phyloP scores from a whole-genome alignment of 2,888 invertebrate genomes.

The Colostygia pectinataria region DNA sequence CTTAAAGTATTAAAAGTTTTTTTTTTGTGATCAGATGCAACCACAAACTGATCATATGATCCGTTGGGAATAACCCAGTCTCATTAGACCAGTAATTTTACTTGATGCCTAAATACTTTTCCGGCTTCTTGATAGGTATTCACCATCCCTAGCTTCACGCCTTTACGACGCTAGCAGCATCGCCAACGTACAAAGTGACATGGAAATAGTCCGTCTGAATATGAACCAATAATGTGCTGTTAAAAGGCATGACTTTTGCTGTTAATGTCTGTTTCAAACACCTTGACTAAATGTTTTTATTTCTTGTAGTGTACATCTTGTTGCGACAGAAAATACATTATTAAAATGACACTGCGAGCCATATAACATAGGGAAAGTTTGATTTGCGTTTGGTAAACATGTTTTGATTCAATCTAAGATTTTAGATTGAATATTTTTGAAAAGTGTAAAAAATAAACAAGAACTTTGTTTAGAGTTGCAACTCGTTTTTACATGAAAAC shows the following conservation, averaged over 20 bases:
- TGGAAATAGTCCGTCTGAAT: slow-evolving; percentile 57
- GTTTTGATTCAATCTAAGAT: too few relatives aligned
- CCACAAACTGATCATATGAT: too few relatives aligned
- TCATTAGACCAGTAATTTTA: too few relatives aligned
- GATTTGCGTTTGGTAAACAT: too few relatives aligned
- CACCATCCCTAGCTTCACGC: slow-evolving; percentile 52
- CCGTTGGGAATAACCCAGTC: too few relatives aligned
- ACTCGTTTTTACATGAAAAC: too few relatives aligned
- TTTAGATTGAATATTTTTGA: too few relatives aligned
- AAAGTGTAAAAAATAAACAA: too few relatives aligned
- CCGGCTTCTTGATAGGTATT: neutral
- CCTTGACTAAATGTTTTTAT: slow-evolving; percentile 17
- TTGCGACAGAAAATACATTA: neutral
- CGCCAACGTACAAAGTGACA: slow-evolving; percentile 70
- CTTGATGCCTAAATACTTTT: neutral
- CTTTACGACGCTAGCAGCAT: slow-evolving; percentile 65
- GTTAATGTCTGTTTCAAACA: slow-evolving; percentile 23
- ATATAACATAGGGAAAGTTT: too few relatives aligned
- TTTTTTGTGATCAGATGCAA: too few relatives aligned
- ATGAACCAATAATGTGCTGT: slow-evolving; percentile 40
- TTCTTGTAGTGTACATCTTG: slow-evolving; percentile 8
- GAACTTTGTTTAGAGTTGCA: too few relatives aligned
- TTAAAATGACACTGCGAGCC: neutral
- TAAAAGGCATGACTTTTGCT: slow-evolving; percentile 30
- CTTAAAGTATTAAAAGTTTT: too few relatives aligned